Conservation (phyloP, 2,888 invertebrate species). For the Brachycybe producta region DNA sequence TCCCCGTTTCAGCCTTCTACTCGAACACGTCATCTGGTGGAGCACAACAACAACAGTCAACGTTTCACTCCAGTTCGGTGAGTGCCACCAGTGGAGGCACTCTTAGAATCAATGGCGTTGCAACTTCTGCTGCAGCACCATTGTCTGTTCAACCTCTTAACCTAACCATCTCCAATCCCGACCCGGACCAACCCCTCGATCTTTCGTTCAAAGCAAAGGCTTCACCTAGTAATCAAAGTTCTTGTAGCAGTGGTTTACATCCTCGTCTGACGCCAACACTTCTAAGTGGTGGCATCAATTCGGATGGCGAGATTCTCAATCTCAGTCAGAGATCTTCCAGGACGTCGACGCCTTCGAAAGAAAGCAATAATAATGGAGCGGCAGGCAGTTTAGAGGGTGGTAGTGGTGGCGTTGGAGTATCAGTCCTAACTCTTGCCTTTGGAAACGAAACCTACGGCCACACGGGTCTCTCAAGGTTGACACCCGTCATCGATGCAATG, state of each 20-base stretch:
- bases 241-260: constrained; percentile 26
- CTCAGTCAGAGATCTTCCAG: constrained; percentile 56
- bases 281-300: constrained; percentile 38
- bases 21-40: background rate
- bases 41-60: background rate
- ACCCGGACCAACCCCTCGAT: constrained; percentile 69
- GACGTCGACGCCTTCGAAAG: constrained; percentile 31
- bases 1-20: constrained; percentile 15
- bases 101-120: background rate
- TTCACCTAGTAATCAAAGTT: constrained; percentile 7
- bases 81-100: no score
- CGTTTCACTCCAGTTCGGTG: no score
- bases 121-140: background rate
- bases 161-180: constrained; percentile 6
- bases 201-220: constrained; percentile 61
- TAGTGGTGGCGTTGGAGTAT: background rate
- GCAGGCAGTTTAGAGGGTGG: constrained; percentile 5
- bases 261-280: constrained; percentile 16
- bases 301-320: constrained; percentile 56
- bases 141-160: constrained; percentile 5
- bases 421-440: constrained; percentile 5
- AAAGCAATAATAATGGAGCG: constrained; percentile 20
- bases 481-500: constrained; percentile 6
- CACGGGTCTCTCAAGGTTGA: no score
- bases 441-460: background rate